Evolutionary conservation across 2,797 vertebrate species (phyloP).

Genomic region (Amblyraja radiata): DNA sequence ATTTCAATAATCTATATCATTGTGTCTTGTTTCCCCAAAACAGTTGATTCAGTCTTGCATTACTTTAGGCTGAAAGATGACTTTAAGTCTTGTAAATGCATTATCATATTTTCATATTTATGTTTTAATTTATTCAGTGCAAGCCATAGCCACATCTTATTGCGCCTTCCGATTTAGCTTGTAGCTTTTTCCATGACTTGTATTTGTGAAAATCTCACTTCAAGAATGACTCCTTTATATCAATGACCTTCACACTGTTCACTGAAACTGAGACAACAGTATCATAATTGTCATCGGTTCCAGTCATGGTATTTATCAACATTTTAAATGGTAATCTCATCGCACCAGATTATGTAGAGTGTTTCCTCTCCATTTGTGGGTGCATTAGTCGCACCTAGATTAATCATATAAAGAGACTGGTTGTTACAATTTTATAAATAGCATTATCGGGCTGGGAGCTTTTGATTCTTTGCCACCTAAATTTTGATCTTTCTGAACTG

Average conservation of each 20-base stretch:
- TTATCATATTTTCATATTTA: background rate
- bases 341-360: background rate
- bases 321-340: background rate
- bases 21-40: background rate
- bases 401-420: background rate
- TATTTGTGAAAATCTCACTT: background rate
- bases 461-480: background rate
- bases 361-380: background rate
- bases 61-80: background rate
- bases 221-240: background rate
- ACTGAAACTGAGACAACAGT: background rate
- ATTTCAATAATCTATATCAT: background rate
- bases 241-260: background rate
- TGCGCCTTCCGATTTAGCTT: background rate
- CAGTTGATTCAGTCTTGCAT: background rate
- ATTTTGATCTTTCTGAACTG: background rate
- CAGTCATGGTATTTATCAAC: background rate
- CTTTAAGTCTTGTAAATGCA: background rate
- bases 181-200: background rate
- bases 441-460: background rate
- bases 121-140: background rate
- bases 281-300: background rate
- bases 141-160: background rate
- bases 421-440: background rate
- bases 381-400: background rate